These are phyloP conservation scores for Drosophila yakuba DNA, from an alignment of 1,140 invertebrate genomes.

Conservation along the genomic window DNA sequence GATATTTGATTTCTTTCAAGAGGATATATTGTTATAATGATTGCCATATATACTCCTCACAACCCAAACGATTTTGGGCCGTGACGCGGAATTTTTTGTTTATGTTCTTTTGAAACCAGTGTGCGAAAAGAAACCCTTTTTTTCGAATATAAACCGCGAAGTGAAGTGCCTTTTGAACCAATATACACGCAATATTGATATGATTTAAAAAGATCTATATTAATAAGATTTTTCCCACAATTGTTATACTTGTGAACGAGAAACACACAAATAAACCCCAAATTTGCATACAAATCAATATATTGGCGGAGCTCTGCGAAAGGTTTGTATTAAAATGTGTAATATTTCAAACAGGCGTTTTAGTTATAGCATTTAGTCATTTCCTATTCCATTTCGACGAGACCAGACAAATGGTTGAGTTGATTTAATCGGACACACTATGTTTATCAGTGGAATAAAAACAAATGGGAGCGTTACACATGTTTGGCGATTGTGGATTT, in stretches of 20 bases:
- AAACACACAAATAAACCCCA: constrained; percentile 1
- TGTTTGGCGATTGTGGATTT: constrained; percentile 39
- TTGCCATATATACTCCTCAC: background rate
- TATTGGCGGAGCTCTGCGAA: constrained; percentile 6
- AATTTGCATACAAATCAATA: constrained; percentile 23
- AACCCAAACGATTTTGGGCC: constrained; percentile 7
- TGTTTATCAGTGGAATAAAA: constrained; percentile 38
- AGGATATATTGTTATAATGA: constrained; percentile 1
- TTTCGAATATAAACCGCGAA: constrained; percentile 12
- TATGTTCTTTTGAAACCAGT: constrained; percentile 13
- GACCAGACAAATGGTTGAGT: constrained; percentile 3
- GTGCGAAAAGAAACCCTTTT: constrained; percentile 1
- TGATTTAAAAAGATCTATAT: constrained; percentile 5
- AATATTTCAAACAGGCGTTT: background rate
- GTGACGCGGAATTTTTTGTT: constrained; percentile 29
- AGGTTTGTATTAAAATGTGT: constrained; percentile 11
- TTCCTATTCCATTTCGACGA: constrained; percentile 5
- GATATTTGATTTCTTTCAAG: constrained; percentile 1
- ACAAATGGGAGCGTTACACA: constrained; percentile 34
- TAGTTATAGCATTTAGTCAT: constrained; percentile 1
- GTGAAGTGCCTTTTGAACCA: constrained; percentile 18
- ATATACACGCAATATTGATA: constrained; percentile 6
- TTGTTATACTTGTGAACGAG: constrained; percentile 8
- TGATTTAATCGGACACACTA: constrained; percentile 21
- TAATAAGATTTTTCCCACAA: constrained; percentile 11